Percentiles rank a stretch among this genome's conserved stretches.
Conservation (phyloP, 2,888 invertebrate species). For the Pseudococcus viburni region DNA sequence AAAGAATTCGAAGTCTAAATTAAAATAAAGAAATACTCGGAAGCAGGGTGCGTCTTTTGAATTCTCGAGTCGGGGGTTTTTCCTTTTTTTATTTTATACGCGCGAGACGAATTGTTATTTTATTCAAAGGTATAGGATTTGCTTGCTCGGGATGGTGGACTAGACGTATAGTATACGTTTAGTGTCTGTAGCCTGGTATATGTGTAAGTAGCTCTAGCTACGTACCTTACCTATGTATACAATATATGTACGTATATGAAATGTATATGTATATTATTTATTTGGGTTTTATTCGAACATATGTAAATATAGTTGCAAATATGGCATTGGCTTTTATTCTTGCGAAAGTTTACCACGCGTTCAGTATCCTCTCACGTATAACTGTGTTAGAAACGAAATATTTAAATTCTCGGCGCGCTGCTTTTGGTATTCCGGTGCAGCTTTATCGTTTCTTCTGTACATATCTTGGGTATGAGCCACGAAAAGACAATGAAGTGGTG, state of each 20-base stretch:
- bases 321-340: slow-evolving; percentile 15
- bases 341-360: neutral
- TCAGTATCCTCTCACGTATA: neutral
- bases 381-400: neutral
- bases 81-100: neutral
- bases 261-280: neutral
- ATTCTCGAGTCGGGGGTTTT: neutral
- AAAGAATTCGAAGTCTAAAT: slow-evolving; percentile 12
- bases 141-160: neutral
- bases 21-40: slow-evolving; percentile 1
- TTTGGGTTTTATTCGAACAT: slow-evolving; percentile 22
- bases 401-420: neutral
- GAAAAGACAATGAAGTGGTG: neutral
- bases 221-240: neutral
- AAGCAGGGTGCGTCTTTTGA: neutral
- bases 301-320: slow-evolving; percentile 20
- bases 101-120: slow-evolving; percentile 6
- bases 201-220: too few species aligned
- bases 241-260: neutral
- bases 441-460: neutral
- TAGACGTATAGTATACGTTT: neutral
- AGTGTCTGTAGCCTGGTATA: neutral
- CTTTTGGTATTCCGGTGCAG: neutral
- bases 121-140: slow-evolving; percentile 31
- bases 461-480: neutral